A percentile compares a stretch with the other conserved stretches of the same genome.
These are phyloP conservation scores for Melanophora roralis DNA, from an alignment of 2,888 invertebrate species.

Conservation along the genomic window DNA sequence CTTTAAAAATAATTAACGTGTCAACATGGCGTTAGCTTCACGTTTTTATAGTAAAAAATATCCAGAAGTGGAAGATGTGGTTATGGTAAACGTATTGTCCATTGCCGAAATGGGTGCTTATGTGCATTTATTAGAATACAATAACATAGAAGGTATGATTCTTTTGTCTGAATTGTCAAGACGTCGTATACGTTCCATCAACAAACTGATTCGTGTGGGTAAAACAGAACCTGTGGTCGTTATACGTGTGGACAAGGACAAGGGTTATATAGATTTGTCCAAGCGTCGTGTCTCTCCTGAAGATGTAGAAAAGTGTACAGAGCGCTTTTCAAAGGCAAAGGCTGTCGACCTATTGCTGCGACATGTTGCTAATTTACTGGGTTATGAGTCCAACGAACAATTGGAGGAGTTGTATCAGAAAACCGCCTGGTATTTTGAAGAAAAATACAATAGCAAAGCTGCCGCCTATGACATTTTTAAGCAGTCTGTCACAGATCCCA, in stretches of 20 bases:
- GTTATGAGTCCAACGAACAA: conserved; percentile 93
- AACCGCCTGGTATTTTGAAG: conserved; percentile 99
- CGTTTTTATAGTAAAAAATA: conserved; percentile 98
- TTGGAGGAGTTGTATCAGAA: conserved; percentile 96
- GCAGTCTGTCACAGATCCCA: conserved; percentile 96
- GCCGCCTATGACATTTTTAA: conserved; percentile 99
- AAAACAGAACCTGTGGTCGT: conserved; percentile 99
- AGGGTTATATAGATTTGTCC: conserved; percentile 99
- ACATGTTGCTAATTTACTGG: conserved; percentile 96
- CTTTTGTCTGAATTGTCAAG: conserved; percentile 97
- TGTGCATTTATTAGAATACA: conserved; percentile 97
- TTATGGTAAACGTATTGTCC: conserved; percentile 98
- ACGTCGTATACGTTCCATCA: conserved; percentile 98
- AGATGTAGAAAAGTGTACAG: conserved; percentile 98
- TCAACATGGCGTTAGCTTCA: conserved; percentile 90
- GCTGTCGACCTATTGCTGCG: conserved; percentile 98
- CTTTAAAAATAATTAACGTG: neutral
- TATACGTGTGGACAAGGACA: conserved; percentile 99
- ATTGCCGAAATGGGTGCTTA: conserved; percentile 99
- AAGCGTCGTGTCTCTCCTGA: conserved; percentile 98
- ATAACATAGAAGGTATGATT: conserved; percentile 99
- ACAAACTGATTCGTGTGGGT: conserved; percentile 98
- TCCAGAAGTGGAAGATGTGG: conserved; percentile 99
- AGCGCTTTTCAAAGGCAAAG: conserved; percentile 98
- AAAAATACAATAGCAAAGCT: conserved; percentile 96